Evolutionary conservation across 2,888 invertebrate genomes (phyloP), one percentile per base, ranked within the genome.

Genomic region (Silvanus unidentatus): DNA sequence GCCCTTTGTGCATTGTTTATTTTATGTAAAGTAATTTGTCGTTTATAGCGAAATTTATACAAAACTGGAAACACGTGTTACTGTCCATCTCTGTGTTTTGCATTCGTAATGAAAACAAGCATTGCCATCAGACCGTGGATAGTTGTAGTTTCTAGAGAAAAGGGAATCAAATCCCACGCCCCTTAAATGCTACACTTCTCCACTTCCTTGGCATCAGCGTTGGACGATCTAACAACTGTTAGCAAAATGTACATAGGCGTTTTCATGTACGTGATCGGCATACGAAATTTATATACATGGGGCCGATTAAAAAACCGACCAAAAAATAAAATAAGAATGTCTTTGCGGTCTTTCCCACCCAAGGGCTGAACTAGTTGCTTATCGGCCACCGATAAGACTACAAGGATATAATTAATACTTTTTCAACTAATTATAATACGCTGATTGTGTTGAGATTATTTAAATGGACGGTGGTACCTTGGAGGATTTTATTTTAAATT

Each of bases 191-290:
- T 22, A 22, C 22, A 22, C n/a, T 22, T 22, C 22, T 32, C 32
- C n/a, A 32, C 22, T 22, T 22, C 22, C 32, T 32, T 4, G 11
- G 12, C 37, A 39, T n/a, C n/a, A n/a, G n/a, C n/a, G 29, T 39
- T 14, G 39, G 39, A 40, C 45, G 47, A 50, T 50, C 42, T 42
- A 48, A 48, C 45, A 50, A 48, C 48, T 50, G 50, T 50, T 48
- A 50, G 44, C 46, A 40, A 42, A 48, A 45, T 50, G 50, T 50
- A 48, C 48, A 48, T 45, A 50, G 45, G 46, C 48, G 48, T 50
- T 48, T 48, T 44, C 40, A 13, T 30, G 46, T 41, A 50, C 50
- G 48, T 48, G 48, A 45, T 44, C 16, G 40, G 45, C 50, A 48
- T 48, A 40, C 44, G 16, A 11, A 11, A 37, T 9, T 12, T 12